Evolutionary conservation across 2,797 vertebrate species (phyloP), one percentile per base, ranked within the genome.

Genomic region (Coregonus ussuriensis): DNA sequence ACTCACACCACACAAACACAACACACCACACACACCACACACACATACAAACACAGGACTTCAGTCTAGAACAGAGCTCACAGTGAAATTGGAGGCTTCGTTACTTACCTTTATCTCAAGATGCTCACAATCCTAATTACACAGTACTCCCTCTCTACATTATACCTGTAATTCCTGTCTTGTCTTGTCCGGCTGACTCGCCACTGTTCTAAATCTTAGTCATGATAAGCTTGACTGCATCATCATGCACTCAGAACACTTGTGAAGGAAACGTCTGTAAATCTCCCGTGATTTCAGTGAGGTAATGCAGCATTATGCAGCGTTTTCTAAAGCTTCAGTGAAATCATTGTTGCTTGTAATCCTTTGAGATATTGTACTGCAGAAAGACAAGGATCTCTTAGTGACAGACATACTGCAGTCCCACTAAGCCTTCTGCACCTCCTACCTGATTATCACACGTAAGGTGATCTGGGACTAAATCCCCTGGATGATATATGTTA

Each of bases 291-390:
- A 59, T 77, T 56, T 52, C 41, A 63, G 47, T 72, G 70, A 77
- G 59, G 59, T 63, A 63, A 11, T 63, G 21, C n/a, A 63, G 41
- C 70, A 33, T 76, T 37, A 56, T 76, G 66, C 68, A 54, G 53
- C 52, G 16, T 37, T 70, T 41, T 68, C 9, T 51, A 63, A 29
- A 59, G 21, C 62, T 9, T 62, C 29, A 29, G 54, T 52, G 31
- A 35, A 72, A 72, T 77, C 56, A 31, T 70, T 31, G 76, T 63
- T 18, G 29, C 21, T 76, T 56, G 35, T 71, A 76, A 71, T 76
- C 52, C 54, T 41, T 41, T 59, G 54, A 16, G 9, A 56, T 59
- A 54, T 11, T 15, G 7, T 14, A 65, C 35, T 29, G 31, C 29
- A 72, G 37, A 63, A 77, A 31, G 56, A 47, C 70, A 35, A 15